Evolutionary conservation across 1,140 invertebrate genomes (phyloP).

Genomic region (Drosophila kanapiae): DNA sequence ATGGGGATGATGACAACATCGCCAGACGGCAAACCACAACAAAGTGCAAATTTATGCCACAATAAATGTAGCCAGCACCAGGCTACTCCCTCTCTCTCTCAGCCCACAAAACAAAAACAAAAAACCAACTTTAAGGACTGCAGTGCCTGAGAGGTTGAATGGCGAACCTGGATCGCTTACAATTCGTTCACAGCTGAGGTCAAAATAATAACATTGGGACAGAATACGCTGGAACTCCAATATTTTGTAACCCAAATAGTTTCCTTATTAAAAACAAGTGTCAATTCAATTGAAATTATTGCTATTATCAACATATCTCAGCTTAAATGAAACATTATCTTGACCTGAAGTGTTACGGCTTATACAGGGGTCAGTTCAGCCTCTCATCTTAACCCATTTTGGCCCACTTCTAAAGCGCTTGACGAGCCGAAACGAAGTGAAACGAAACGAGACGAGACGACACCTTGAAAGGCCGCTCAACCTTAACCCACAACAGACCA

Average conservation of each 20-base stretch:
- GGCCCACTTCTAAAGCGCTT: slow-evolving; percentile 34
- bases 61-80: slow-evolving; percentile 61
- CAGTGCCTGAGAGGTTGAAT: slow-evolving; percentile 1
- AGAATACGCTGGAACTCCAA: neutral
- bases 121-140: slow-evolving; percentile 10
- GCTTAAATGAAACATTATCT: neutral
- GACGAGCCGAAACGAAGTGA: slow-evolving; percentile 50
- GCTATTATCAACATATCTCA: accelerated
- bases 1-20: slow-evolving; percentile 45
- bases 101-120: neutral
- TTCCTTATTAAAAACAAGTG: neutral
- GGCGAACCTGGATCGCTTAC: neutral
- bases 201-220: too few species aligned
- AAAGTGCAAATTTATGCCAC: slow-evolving; percentile 81
- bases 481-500: slow-evolving; percentile 63
- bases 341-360: neutral
- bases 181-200: neutral
- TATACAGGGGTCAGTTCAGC: neutral
- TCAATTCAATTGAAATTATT: neutral
- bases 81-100: neutral
- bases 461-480: slow-evolving; percentile 60
- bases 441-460: slow-evolving; percentile 41
- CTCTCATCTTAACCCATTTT: neutral
- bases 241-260: neutral
- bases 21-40: slow-evolving; percentile 69